phyloP scores from a whole-genome alignment of 2,888 invertebrate species.

The Tetrapedia diversipes region DNA sequence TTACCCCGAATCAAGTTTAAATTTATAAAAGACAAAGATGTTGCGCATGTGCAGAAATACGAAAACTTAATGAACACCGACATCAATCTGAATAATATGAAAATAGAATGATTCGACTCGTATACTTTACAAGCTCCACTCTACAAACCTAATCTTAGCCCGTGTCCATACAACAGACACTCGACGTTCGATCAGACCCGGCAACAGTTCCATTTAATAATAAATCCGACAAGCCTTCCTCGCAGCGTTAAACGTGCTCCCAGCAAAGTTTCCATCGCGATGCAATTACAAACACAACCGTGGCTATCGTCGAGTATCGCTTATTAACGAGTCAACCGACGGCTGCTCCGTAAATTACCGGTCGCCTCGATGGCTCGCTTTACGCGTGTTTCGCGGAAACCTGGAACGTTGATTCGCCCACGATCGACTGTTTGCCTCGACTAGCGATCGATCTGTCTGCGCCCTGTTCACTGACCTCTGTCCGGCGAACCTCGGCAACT shows the following conservation, averaged over 20 bases:
- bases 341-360: slow-evolving; percentile 41
- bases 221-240: neutral
- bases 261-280: slow-evolving; percentile 36
- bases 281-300: slow-evolving; percentile 55
- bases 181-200: neutral
- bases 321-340: slow-evolving; percentile 53
- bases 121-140: no score
- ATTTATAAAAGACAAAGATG: neutral
- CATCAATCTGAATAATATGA: no score
- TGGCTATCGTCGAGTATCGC: slow-evolving; percentile 52
- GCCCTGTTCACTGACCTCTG: slow-evolving; percentile 47
- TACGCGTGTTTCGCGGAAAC: slow-evolving; percentile 36
- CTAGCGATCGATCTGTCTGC: slow-evolving; percentile 41
- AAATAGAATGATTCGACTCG: no score
- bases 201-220: slow-evolving; percentile 17
- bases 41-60: no score
- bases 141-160: no score
- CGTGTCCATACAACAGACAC: neutral
- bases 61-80: no score
- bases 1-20: neutral
- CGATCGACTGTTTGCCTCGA: slow-evolving; percentile 44
- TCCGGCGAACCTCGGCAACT: slow-evolving; percentile 13
- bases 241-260: slow-evolving; percentile 2
- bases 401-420: slow-evolving; percentile 42
- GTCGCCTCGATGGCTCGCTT: slow-evolving; percentile 42